Evolutionary conservation across 2,113 vertebrate species (phyloP), one percentile per base, ranked within the genome.

Genomic region (Uria lomvia): DNA sequence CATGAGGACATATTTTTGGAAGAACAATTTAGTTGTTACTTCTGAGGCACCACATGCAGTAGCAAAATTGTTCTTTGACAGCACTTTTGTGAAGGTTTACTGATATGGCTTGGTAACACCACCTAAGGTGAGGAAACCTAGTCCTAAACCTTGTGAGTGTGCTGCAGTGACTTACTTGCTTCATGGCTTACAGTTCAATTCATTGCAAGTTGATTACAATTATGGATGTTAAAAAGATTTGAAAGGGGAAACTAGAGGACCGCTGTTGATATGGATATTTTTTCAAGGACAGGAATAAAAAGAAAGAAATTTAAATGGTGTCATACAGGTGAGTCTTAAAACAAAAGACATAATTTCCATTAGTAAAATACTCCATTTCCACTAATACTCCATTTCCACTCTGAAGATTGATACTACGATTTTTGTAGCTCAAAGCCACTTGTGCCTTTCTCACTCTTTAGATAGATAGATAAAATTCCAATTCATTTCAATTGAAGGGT

Each of bases 401-500:
- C 67, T 70, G 43, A 75, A 94, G 80, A 92, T 71, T 67, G 50
- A 94, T 87, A 29, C 55, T 83, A 73, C 13, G 4, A 90, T 82
- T 80, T 45, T 42, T 49, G 52, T 77, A 92, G 95, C 88, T 95
- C 81, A 97, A 71, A 95, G 84, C 86, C 62, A 70, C 42, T 91
- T 80, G 32, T 70, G 36, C 22, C 27, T 91, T 86, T 71, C 24
- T 92, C 47, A 49, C 60, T 88, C 60, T 79, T 86, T 43, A 96
- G 62, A 79, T 4, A 93, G 68, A 90, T 4, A 93, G 80, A 94
- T 95, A 77, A 86, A 86, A 95, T 78, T 94, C 89, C 95, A 97
- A 91, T 97, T 96, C 86, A 97, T 97, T 98, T 90, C 88, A 42
- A 12, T 21, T 74, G 82, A 92, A 96, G 56, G 62, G 65, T 59